Conservation (phyloP, 2,113 vertebrate genomes). For the Anguilla japonica region DNA sequence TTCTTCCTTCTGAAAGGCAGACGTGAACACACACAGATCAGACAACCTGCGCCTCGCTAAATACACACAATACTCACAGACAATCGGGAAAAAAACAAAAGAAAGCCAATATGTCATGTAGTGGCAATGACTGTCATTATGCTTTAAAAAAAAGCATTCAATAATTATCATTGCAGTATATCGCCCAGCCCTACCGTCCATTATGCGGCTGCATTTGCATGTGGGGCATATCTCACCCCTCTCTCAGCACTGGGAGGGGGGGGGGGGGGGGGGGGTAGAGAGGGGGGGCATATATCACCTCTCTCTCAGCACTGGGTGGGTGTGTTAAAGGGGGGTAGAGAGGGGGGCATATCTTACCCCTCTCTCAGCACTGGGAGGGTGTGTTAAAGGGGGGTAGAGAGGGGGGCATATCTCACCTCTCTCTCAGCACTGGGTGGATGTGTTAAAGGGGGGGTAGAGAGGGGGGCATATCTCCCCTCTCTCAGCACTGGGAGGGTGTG, state of each 20-base stretch:
- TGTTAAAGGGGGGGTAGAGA: too few species aligned
- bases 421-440: neutral
- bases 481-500: slow-evolving; percentile 34
- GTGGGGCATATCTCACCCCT: neutral
- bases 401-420: too few species aligned
- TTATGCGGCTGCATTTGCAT: neutral
- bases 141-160: neutral
- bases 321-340: too few species aligned
- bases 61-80: slow-evolving; percentile 32
- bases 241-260: neutral
- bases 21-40: neutral
- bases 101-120: neutral
- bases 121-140: neutral
- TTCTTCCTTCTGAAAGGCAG: slow-evolving; percentile 65
- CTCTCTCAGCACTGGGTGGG: neutral
- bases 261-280: too few species aligned
- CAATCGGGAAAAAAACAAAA: neutral
- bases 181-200: too few species aligned
- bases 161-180: too few species aligned
- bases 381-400: too few species aligned
- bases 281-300: neutral
- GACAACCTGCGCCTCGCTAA: neutral
- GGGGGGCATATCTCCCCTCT: slow-evolving; percentile 45
- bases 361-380: slow-evolving; percentile 39
- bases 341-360: slow-evolving; percentile 50